Percentiles rank a stretch among this genome's conserved stretches.
These are phyloP conservation scores for Xenopus tropicalis DNA, from an alignment of 2,113 vertebrate genomes.

Conservation along the genomic window UCB_Xtro_10.0 CM004445.2:144002501-144003000, in stretches of 20 bases:
- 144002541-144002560: constrained; percentile 86
- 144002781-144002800: background rate
- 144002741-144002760: background rate
- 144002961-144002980: too few species aligned
- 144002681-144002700: constrained; percentile 87
- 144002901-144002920: too few species aligned
- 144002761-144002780: background rate
- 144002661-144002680: constrained; percentile 82
- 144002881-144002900: too few species aligned
- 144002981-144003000: too few species aligned
- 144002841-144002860: too few species aligned
- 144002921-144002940: too few species aligned
- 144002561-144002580: constrained; percentile 50
- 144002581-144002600: constrained; percentile 80
- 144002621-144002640: constrained; percentile 84
- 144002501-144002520: constrained; percentile 64
- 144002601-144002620: constrained; percentile 80
- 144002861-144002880: too few species aligned
- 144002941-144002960: too few species aligned
- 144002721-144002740: constrained; percentile 2
- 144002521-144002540: constrained; percentile 81
- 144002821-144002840: too few species aligned
- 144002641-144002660: constrained; percentile 74
- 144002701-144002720: constrained; percentile 49
- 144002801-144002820: too few species aligned